Evolutionary conservation across 2,113 vertebrate species (phyloP), one percentile per base, ranked within the genome.

Genomic region (Amblyopsis rosae): DNA sequence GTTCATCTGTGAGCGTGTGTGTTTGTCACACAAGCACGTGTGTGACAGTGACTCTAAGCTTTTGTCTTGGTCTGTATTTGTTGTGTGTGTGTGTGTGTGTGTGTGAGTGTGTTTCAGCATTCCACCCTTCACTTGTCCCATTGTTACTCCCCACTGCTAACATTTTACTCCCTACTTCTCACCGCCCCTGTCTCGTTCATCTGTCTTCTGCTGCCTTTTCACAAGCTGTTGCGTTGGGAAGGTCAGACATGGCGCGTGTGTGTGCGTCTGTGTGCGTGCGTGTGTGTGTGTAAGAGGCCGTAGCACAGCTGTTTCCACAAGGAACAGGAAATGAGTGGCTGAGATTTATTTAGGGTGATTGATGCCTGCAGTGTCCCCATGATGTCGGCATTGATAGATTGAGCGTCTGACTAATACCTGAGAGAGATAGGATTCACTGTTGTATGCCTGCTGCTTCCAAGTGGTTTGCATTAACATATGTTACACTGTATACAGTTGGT

Each of bases 251-350:
- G 8, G 10, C 4, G 3, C 69, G 45, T 58, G 41, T n/a, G 26
- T 3, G 1, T 26, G 26, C 26, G 26, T 26, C 2, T 26, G 26
- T 26, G 26, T 26, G 19, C 2, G 19, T 26, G 19, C 2, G 19
- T 26, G 26, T 26, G 26, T 6, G 3, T 73, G 45, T 58, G 41
- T n/a, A 17, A 6, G 35, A 41, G 35, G 35, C 7, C 35, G 46
- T 46, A 49, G 8, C 60, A 19, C 46, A 6, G 60, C 12, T 13
- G 48, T 17, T 65, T 26, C 56, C 57, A 41, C 54, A 57, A 68
- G 12, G 48, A 55, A 67, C 65, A 79, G 64, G 77, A 85, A 72
- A 71, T 73, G 64, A 73, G 59, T 65, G 46, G 41, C 60, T 61
- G 12, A 41, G 58, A 56, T 54, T 54, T 54, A 54, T 54, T 54